Evolutionary conservation across 2,113 vertebrate genomes (phyloP), one percentile per base, ranked within the genome.

Genomic region (Otis tarda): DNA sequence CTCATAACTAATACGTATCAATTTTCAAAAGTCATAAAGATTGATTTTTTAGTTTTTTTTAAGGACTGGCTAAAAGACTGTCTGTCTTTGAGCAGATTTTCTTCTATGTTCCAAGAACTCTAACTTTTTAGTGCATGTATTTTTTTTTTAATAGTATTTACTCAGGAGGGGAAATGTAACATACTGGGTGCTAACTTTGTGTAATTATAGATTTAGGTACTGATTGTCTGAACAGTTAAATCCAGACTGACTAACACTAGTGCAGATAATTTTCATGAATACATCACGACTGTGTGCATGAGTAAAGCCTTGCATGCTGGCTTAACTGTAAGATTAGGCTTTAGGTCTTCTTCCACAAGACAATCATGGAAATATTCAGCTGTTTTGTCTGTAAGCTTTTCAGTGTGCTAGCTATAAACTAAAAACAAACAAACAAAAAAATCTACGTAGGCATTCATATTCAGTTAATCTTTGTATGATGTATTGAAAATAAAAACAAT

Each of bases 1-100:
- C 53, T 93, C 45, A 19, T 89, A 91, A 80, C 9, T 89, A 78
- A 95, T 63, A 70, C 11, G 63, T 77, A 70, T 56, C 56, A 90
- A 74, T 87, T 95, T 95, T 95, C 50, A 78, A 43, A 81, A 93
- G 49, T 83, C 30, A 16, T 84, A 89, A 96, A 90, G 39, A 84
- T 93, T 90, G 59, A 69, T 50, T 43, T 43, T 15, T 43, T 64
- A 37, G 9, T 87, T 70, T 71, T 61, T 78, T 76, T 35, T 22
- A 87, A 35, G 1, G 19, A 47, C n/a, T 80, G 53, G 6, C 17
- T 77, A 70, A 70, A 90, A 61, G 7, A 4, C 14, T 47, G 5
- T 2, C 67, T 35, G 49, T 43, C 4, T 78, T 80, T 15, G 10
- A 76, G 20, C 57, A 50, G 78, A 23, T 85, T 70, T 83, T 91